Conservation (phyloP, 2,888 invertebrate species). For the Polyommatus icarus region DNA sequence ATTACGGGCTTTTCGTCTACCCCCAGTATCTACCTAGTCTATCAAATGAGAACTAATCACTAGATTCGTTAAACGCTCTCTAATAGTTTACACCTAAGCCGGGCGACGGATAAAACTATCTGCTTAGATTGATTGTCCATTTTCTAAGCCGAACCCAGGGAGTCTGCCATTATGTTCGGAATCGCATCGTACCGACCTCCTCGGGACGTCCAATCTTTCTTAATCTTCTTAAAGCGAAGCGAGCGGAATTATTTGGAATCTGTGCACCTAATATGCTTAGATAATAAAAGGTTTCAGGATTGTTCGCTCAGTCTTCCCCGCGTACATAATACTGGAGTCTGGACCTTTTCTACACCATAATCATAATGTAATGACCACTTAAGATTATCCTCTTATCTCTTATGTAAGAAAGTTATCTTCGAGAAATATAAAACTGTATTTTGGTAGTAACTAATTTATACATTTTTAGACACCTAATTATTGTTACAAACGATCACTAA, state of each 20-base stretch:
- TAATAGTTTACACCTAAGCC: conserved; percentile 40
- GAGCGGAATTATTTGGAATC: conserved; percentile 72
- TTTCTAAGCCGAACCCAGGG: conserved; percentile 61
- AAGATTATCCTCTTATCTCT: background rate
- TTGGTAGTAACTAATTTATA: background rate
- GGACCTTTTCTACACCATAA: conserved; percentile 11
- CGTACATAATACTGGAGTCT: conserved; percentile 38
- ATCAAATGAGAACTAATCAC: conserved; percentile 32
- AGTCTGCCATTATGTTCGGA: conserved; percentile 59
- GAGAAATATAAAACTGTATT: background rate
- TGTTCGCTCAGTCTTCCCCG: conserved; percentile 43
- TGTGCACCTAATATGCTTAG: conserved; percentile 73
- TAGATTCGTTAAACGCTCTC: conserved; percentile 37
- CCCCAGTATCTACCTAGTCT: conserved; percentile 49
- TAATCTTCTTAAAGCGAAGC: conserved; percentile 76
- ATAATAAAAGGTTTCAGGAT: conserved; percentile 72
- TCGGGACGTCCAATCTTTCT: conserved; percentile 76
- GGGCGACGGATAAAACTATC: conserved; percentile 58
- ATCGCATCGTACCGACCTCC: conserved; percentile 62
- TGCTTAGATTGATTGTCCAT: conserved; percentile 63
- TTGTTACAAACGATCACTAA: no score
- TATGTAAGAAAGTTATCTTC: background rate
- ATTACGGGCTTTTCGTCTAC: conserved; percentile 57
- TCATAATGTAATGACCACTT: background rate
- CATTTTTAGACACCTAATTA: no score